Base-by-base conservation (phyloP, 1,140 invertebrate genomes). In the Drosophila hydei region DNA sequence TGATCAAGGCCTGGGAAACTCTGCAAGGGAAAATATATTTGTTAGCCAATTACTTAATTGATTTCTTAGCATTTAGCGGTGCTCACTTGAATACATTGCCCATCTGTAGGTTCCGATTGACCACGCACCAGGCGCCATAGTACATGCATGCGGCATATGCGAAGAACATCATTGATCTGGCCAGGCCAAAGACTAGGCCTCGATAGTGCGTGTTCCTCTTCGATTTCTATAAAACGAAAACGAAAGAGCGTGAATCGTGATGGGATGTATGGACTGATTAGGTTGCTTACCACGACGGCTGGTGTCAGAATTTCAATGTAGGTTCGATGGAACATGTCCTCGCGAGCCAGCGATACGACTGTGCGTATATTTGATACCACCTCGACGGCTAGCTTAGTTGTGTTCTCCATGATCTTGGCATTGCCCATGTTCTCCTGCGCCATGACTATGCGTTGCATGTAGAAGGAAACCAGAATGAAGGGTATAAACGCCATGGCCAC, bases 291-390 rank as follows among this genome's bases (percentile, higher is more conserved):
- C 38, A 77, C 78, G 36, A 94, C 92, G 5, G 94, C 93, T 3
- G 93, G 93, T 42, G 83, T 50, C 2, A 96, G 85, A 63, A 94
- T 92, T 1, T 87, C 90, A 12, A 94, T 92, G 79, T 96, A 96
- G 45, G 93, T 92, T 2, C 92, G 61, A 54, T 94, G 92, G 87
- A 97, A 96, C 42, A 92, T 93, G 18, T 93, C 91, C 90, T 97
- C 96, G 19, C 94, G 92, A 1, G 95, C 94, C 18, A 97, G 85
- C 1, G 95, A 94, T n/a, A 95, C 95, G 1, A 97, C 96, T 1
- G 96, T 97, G 73, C 95, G 92, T 4, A 97, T 94, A 79, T 96
- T 97, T 25, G 94, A 93, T n/a, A 97, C 94, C 16, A 95, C 94
- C 92, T 97, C 96, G 40, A 95, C 95, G 3, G 96, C 96, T 75